Conservation (phyloP, 92 coral and sea anemone genomes). For the Epizoanthus ramosus region DNA sequence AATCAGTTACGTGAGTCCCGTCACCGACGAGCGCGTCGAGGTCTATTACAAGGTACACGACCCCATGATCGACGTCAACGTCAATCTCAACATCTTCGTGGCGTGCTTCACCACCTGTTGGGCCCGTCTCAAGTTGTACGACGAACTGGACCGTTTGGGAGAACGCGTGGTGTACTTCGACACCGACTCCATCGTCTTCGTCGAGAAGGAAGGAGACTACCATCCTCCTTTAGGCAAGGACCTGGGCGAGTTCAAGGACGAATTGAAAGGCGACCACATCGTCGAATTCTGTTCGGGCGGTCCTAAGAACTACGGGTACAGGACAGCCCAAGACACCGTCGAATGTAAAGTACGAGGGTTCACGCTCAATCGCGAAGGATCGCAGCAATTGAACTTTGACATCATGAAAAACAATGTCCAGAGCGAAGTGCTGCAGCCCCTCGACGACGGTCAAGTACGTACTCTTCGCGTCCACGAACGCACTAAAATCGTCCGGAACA, state of each 20-base stretch:
- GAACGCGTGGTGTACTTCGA: conserved; percentile 30
- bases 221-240: conserved; percentile 6
- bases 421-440: background rate
- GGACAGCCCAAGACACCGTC: background rate
- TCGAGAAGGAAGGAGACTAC: background rate
- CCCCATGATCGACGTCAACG: conserved; percentile 3
- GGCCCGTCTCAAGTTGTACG: conserved; percentile 19
- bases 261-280: conserved; percentile 36
- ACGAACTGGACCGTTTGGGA: background rate
- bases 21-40: conserved; percentile 24
- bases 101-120: background rate
- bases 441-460: background rate
- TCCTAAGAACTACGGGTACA: conserved; percentile 43
- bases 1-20: background rate
- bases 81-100: conserved; percentile 7
- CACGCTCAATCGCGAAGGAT: conserved; percentile 38
- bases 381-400: conserved; percentile 26
- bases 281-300: background rate
- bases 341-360: conserved; percentile 37
- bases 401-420: conserved; percentile 33
- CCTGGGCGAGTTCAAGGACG: conserved; percentile 44
- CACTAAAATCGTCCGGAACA: background rate
- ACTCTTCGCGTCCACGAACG: background rate
- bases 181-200: conserved; percentile 31
- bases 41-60: background rate